These are phyloP conservation scores for Lutraria rhynchaena DNA, from an alignment of 1,140 invertebrate species.

Conservation along the genomic window DNA sequence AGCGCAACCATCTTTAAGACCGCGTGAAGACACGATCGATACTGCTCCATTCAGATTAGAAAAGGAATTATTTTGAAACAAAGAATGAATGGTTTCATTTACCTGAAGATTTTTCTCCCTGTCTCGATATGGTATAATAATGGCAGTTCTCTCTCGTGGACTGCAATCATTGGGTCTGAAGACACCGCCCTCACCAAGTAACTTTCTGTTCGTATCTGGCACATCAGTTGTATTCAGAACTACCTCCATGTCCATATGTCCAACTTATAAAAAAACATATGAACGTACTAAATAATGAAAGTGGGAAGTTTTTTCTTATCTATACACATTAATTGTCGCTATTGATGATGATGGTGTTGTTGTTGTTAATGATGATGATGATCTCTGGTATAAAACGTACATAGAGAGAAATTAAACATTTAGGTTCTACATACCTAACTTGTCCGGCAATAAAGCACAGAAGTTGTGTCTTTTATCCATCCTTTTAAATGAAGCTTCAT, in stretches of 20 bases:
- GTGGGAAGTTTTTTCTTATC: not conserved
- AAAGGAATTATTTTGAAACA: too few relatives aligned
- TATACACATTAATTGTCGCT: not conserved
- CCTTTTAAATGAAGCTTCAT: too few relatives aligned
- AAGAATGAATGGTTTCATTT: not conserved
- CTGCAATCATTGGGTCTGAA: conserved; percentile 63
- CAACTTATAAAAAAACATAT: conserved; percentile 6
- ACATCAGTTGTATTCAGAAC: not conserved
- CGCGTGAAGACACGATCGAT: not conserved
- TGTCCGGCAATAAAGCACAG: conserved; percentile 23
- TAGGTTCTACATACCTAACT: conserved; percentile 19
- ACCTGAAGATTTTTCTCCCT: conserved; percentile 65
- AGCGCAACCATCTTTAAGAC: too few relatives aligned
- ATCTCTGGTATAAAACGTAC: not conserved
- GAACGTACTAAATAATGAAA: too few relatives aligned
- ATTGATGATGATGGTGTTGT: not conserved
- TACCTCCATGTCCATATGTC: conserved; percentile 8
- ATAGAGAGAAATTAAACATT: not conserved
- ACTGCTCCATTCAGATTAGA: too few relatives aligned
- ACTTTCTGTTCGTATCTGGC: not conserved
- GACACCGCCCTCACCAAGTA: conserved; percentile 51
- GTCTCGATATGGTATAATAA: conserved; percentile 73
- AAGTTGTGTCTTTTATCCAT: conserved; percentile 29
- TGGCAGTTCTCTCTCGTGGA: conserved; percentile 65
- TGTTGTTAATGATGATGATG: too few relatives aligned